A percentile compares a stretch with the other conserved stretches of the same genome.
Evolutionary conservation across 2,797 vertebrate species (phyloP).

Genomic region (Spinus olivaceus): DNA sequence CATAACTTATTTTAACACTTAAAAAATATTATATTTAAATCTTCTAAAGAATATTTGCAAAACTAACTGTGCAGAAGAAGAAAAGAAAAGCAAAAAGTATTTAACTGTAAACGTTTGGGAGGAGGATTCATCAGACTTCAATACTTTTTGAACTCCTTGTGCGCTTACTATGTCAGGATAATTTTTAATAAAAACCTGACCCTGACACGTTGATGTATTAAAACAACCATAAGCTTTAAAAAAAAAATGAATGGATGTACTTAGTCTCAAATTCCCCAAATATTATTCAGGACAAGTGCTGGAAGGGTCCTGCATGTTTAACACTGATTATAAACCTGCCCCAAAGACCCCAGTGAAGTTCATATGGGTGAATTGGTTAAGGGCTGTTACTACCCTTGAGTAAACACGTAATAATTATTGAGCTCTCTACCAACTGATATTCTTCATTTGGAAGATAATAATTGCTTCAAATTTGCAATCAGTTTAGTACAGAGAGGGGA

Average conservation of each 20-base stretch:
- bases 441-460: neutral
- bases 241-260: neutral
- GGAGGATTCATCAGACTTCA: neutral
- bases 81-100: neutral
- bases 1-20: neutral
- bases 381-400: neutral
- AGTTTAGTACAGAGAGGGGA: neutral
- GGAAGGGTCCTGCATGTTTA: neutral
- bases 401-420: neutral
- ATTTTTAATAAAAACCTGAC: slow-evolving; percentile 21
- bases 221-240: neutral
- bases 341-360: neutral
- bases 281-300: neutral
- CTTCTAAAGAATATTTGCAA: neutral
- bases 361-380: neutral
- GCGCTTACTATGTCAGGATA: neutral
- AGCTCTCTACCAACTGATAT: neutral
- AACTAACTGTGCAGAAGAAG: neutral
- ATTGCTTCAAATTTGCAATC: slow-evolving; percentile 1
- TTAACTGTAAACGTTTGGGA: neutral
- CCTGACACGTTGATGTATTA: neutral
- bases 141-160: neutral
- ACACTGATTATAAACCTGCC: neutral
- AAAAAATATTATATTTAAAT: neutral
- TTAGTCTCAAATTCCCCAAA: neutral